phyloP scores from a whole-genome alignment of 2,797 vertebrate genomes.

The Myotis myotis region DNA sequence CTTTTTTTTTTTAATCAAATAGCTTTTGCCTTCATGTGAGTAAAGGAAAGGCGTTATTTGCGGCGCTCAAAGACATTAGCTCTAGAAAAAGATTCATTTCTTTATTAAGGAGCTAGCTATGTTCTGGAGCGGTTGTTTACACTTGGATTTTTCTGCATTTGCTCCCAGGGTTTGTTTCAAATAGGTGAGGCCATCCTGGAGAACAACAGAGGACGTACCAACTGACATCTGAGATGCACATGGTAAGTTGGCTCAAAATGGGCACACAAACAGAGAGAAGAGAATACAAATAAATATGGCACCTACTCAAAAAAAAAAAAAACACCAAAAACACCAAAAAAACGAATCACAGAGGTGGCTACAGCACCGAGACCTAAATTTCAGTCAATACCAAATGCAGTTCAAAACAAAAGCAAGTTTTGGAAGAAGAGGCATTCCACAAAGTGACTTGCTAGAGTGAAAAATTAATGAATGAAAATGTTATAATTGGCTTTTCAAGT shows the following conservation, averaged over 20 bases:
- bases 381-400: constrained; percentile 10
- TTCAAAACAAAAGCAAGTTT: constrained; percentile 71
- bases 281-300: constrained; percentile 70
- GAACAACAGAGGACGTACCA: constrained; percentile 73
- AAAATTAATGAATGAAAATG: constrained; percentile 61
- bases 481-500: constrained; percentile 73
- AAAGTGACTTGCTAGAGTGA: constrained; percentile 25
- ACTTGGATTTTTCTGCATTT: constrained; percentile 61
- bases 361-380: constrained; percentile 15
- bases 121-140: constrained; percentile 69
- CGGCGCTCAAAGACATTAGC: constrained; percentile 53
- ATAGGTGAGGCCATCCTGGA: constrained; percentile 55
- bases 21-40: background rate
- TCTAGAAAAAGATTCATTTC: constrained; percentile 65
- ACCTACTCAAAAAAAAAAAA: constrained; percentile 24
- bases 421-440: constrained; percentile 15
- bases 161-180: constrained; percentile 60
- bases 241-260: constrained; percentile 62
- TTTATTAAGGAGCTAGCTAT: constrained; percentile 73
- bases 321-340: no score
- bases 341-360: background rate
- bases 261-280: constrained; percentile 21
- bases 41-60: background rate
- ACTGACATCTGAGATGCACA: constrained; percentile 47
- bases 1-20: background rate